Percentiles rank a stretch among this genome's conserved stretches.
Evolutionary conservation across 2,113 vertebrate genomes (phyloP).

Genomic region (Cavia porcellus): DNA sequence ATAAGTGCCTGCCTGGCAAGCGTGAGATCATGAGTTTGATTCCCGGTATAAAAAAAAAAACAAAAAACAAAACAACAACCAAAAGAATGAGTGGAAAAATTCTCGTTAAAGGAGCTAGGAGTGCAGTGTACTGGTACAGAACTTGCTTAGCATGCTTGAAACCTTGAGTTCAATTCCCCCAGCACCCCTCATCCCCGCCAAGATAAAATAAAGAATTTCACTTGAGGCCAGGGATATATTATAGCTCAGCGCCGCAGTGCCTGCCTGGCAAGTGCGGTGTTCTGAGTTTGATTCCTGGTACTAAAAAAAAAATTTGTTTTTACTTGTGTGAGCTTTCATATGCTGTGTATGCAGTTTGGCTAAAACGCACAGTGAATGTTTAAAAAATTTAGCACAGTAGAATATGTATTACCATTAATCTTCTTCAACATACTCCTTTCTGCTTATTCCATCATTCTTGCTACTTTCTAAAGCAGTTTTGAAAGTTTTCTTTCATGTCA

Average conservation of each 20-base stretch:
- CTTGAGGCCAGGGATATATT: background rate
- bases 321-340: background rate
- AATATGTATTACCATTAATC: background rate
- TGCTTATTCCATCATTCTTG: background rate
- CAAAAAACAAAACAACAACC: too few species aligned
- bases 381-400: background rate
- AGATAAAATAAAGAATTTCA: background rate
- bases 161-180: background rate
- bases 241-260: too few species aligned
- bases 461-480: background rate
- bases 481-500: background rate
- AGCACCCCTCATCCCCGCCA: background rate
- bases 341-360: background rate
- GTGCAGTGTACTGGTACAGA: background rate
- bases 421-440: background rate
- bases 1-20: too few species aligned
- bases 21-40: too few species aligned
- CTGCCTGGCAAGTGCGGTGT: too few species aligned
- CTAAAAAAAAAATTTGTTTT: background rate
- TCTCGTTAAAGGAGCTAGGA: background rate
- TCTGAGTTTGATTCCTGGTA: too few species aligned
- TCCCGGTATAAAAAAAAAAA: too few species aligned
- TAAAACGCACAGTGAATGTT: background rate
- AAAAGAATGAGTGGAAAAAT: background rate
- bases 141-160: background rate